A percentile compares a stretch with the other conserved stretches of the same genome.
Evolutionary conservation across 2,113 vertebrate species (phyloP).

Genomic region (Vidua chalybeata): DNA sequence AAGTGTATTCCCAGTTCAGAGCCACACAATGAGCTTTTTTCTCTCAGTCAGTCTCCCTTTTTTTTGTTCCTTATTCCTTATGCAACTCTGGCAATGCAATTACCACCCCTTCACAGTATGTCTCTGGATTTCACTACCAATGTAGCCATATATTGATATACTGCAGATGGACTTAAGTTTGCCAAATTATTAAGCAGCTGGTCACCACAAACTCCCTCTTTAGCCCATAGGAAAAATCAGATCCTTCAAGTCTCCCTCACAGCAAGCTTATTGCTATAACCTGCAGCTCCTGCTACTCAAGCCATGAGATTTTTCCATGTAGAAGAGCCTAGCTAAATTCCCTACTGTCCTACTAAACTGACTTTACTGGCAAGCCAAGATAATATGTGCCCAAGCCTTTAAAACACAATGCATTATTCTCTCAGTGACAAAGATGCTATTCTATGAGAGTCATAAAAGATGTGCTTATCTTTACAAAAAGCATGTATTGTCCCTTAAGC

Average conservation of each 20-base stretch:
- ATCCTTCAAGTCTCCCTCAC: background rate
- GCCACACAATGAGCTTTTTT: background rate
- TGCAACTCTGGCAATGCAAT: background rate
- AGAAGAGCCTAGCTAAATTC: background rate
- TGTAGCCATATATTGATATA: background rate
- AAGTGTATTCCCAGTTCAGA: background rate
- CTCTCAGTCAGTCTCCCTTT: background rate
- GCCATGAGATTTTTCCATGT: background rate
- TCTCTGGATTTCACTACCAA: background rate
- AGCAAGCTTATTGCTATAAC: background rate
- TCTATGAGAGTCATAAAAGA: background rate
- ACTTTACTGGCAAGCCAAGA: background rate
- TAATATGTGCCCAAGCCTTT: background rate
- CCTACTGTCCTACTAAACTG: background rate
- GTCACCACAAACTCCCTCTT: background rate
- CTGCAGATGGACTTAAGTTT: background rate
- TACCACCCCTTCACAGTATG: background rate
- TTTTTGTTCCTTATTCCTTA: background rate
- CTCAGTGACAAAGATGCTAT: background rate
- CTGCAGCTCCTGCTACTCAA: background rate
- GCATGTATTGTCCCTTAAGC: rapidly evolving
- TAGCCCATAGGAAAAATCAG: background rate
- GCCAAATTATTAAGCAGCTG: background rate
- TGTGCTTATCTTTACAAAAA: background rate
- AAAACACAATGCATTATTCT: background rate